Base-by-base conservation (phyloP, 2,888 invertebrate genomes). In the Megaustenia siamemsis region DNA sequence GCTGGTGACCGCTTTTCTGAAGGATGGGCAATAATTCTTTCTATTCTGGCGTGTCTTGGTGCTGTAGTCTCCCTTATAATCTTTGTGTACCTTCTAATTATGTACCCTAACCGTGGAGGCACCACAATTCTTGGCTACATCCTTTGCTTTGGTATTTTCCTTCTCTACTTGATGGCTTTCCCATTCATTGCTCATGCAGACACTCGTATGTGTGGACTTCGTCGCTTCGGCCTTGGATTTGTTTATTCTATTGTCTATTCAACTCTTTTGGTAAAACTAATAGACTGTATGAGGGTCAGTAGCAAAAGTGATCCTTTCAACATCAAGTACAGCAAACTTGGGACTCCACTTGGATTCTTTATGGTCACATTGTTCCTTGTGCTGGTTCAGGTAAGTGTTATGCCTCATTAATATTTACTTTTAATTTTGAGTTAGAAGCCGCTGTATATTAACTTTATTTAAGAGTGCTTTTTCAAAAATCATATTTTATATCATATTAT, bases 101-200 rank as follows among this genome's bases (percentile, higher is more conserved):
- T 92, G 15, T 94, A 94, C 87, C 94, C 94, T 0, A 91, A 94
- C 73, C 91, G 93, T 5, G 92, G 93, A 28, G 94, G 93, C 75
- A 93, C 94, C 45, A 87, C 94, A 0, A 91, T 94, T n/a, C 89
- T 95, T 3, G 94, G 94, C 4, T 94, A 93, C 90, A 91, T 94
- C 86, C 93, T 94, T 40, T 90, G 94, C 28, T 91, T 94, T 73
- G 95, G 94, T 24, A 90, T 94, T 82, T 89, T 94, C 40, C 87
- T 94, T 24, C 88, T 94, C 84, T 95, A 94, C 87, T 91, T 92
- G 3, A 90, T 94, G 63, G 94, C 94, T 86, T 94, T 94, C 87
- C 93, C 94, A 24, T 94, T 94, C 89, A 90, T 94, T 43, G 89
- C 94, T 12, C 93, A 93, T 79, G 93, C 94, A 8, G 92, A 92